Conservation (phyloP, 2,797 vertebrate genomes). For the Anomalospiza imberbis region DNA sequence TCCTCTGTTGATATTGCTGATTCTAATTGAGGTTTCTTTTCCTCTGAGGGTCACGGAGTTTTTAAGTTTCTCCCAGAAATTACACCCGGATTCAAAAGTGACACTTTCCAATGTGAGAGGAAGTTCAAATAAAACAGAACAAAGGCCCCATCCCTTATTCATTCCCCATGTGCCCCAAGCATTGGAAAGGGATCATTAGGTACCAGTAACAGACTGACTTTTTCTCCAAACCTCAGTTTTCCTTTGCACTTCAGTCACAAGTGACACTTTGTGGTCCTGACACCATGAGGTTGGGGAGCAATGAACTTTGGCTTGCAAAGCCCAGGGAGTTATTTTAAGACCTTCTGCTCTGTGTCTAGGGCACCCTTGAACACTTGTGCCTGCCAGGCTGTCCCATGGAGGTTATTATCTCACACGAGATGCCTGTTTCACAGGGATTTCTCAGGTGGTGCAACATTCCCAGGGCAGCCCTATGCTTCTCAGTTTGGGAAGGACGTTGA, state of each 20-base stretch:
- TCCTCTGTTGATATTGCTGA: not conserved
- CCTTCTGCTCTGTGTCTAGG: not conserved
- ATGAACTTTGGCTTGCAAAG: not conserved
- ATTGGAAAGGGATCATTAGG: not conserved
- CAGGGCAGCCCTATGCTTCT: not conserved
- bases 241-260: not conserved
- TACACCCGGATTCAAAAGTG: not conserved
- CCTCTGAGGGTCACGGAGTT: not conserved
- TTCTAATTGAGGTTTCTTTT: constrained; percentile 16
- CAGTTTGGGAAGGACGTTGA: not conserved
- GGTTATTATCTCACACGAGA: not conserved
- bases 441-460: not conserved
- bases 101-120: not conserved
- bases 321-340: constrained; percentile 7
- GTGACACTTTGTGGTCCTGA: not conserved
- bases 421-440: not conserved
- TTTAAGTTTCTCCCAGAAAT: constrained; percentile 9
- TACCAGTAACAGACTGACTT: not conserved
- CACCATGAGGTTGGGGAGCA: not conserved
- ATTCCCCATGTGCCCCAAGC: not conserved
- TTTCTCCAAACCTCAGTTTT: not conserved
- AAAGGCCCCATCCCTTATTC: not conserved
- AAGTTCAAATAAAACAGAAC: not conserved
- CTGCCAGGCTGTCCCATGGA: not conserved
- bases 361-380: not conserved